Evolutionary conservation across 2,797 vertebrate genomes (phyloP), one percentile per base, ranked within the genome.

Genomic region (Arnoldichthys spilopterus): DNA sequence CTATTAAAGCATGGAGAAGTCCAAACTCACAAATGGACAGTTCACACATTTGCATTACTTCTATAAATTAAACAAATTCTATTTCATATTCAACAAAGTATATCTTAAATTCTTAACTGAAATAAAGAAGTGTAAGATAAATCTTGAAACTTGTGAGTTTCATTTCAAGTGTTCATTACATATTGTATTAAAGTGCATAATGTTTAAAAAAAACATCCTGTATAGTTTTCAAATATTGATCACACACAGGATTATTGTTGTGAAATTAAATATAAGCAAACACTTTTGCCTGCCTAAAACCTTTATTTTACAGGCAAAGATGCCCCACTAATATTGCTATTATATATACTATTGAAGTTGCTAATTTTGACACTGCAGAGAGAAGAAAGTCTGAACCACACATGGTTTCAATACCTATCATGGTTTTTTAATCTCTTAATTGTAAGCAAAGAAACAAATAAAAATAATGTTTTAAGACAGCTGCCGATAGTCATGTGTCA

Each of bases 1-100:
- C 92, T 99, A 99, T 89, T 99, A 95, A 93, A 82, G 76, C 81
- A 34, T 82, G 28, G 54, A 13, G 26, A 76, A 11, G 2, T 4
- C 20, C 53, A 83, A 77, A 72, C 3, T 49, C 16, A 6, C 1
- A 1, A 26, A 61, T 6, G 30, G 28, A 32, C 18, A 62, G 32
- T 49, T 18, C 71, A 37, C 28, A 59, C n/a, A 32, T 34, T 61
- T 56, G 32, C 32, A 54, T 56, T 71, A 15, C 30, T 34, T 53
- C 3, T 53, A 22, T 28, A 30, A 12, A 40, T 37, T 28, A 28
- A 32, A 18, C 3, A 58, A 15, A 58, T 40, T 20, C 22, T 26
- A 6, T 6, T 67, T 67, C 13, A 3, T 45, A 43, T 68, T 68
- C 22, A 28, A 4, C 28, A 70, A 32, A 32, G 12, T 54, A 13